phyloP scores from a whole-genome alignment of 1,140 invertebrate genomes.

The Meloidogyne hapla region DNA sequence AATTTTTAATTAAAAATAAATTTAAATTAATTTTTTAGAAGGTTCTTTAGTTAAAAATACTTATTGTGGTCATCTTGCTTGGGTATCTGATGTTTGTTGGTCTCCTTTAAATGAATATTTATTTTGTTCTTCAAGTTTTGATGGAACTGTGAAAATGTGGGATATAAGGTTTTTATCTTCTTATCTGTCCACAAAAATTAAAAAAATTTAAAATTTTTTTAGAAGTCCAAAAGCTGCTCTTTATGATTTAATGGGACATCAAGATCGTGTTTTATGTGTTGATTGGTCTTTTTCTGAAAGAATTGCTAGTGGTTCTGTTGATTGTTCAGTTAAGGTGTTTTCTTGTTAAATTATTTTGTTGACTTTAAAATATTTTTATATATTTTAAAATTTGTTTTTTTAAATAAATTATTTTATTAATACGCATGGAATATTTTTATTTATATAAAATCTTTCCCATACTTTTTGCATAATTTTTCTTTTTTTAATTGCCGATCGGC shows the following conservation, averaged over 20 bases:
- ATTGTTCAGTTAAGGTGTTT: slow-evolving; percentile 86
- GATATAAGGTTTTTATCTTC: slow-evolving; percentile 73
- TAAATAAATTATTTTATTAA: background rate
- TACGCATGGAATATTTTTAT: background rate
- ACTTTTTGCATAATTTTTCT: too few species aligned
- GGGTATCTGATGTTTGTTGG: slow-evolving; percentile 88
- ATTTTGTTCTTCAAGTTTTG: slow-evolving; percentile 89
- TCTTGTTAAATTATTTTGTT: background rate
- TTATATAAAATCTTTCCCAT: too few species aligned
- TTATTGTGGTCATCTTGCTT: slow-evolving; percentile 84
- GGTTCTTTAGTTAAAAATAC: slow-evolving; percentile 80
- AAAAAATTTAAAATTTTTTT: slow-evolving; percentile 58
- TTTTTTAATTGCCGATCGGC: too few species aligned
- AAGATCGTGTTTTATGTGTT: slow-evolving; percentile 86
- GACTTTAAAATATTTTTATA: background rate
- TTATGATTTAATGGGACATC: slow-evolving; percentile 87
- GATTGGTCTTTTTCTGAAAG: slow-evolving; percentile 85
- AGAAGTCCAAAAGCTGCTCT: slow-evolving; percentile 83
- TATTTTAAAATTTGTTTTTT: background rate
- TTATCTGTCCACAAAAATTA: background rate
- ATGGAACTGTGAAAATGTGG: slow-evolving; percentile 88
- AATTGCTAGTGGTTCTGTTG: slow-evolving; percentile 85
- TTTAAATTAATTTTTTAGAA: slow-evolving; percentile 69
- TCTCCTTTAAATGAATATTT: slow-evolving; percentile 78
- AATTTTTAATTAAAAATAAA: slow-evolving; percentile 9